phyloP scores from a whole-genome alignment of 2,888 invertebrate species.

The Zonitis immaculata region DNA sequence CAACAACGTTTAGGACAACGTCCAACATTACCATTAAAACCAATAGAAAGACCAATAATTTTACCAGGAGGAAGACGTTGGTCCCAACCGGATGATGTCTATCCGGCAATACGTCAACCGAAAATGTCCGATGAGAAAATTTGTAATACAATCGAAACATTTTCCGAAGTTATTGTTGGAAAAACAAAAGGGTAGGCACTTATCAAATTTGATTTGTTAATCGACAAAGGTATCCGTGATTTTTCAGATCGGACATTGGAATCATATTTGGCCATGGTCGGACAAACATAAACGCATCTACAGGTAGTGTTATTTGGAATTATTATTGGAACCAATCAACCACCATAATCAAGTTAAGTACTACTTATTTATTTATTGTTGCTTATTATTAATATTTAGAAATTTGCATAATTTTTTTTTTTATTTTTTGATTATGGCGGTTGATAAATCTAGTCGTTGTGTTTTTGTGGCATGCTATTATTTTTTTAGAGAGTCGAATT shows the following conservation, averaged over 20 bases:
- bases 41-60: constrained; percentile 66
- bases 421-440: not conserved
- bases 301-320: constrained; percentile 50
- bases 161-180: constrained; percentile 81
- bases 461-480: constrained; percentile 18
- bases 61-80: constrained; percentile 74
- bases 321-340: constrained; percentile 12
- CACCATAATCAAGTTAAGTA: constrained; percentile 14
- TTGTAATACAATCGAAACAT: constrained; percentile 76
- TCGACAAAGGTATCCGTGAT: constrained; percentile 18
- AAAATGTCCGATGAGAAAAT: constrained; percentile 83
- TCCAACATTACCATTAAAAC: constrained; percentile 52
- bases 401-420: not conserved
- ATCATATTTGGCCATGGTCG: constrained; percentile 59
- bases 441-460: constrained; percentile 6
- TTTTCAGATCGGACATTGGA: constrained; percentile 65
- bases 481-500: constrained; percentile 54
- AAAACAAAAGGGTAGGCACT: constrained; percentile 76
- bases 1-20: constrained; percentile 50
- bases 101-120: constrained; percentile 34
- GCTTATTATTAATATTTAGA: no score
- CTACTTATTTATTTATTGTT: constrained; percentile 3
- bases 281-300: constrained; percentile 53
- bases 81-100: constrained; percentile 76
- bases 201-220: constrained; percentile 12